phyloP scores from a whole-genome alignment of 2,113 vertebrate species.

The Perognathus longimembris region DNA sequence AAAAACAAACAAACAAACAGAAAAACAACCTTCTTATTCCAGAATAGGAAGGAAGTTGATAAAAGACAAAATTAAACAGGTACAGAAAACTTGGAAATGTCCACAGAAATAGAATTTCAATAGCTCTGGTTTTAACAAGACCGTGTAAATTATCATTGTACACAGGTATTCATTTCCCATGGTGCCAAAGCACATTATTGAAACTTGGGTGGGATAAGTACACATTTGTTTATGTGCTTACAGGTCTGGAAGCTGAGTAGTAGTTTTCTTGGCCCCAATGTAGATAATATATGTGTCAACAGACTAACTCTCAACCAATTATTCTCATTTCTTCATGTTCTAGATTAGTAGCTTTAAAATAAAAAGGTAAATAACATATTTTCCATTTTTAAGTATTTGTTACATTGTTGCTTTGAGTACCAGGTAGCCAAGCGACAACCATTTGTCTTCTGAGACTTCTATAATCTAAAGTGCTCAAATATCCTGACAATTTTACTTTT shows the following conservation, averaged over 20 bases:
- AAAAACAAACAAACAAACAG: too few relatives aligned
- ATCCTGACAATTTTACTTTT: background rate
- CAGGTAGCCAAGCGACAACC: background rate
- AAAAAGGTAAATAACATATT: background rate
- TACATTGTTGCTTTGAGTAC: background rate
- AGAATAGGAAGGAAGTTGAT: background rate
- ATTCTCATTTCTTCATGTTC: background rate
- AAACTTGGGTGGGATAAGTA: constrained; percentile 8
- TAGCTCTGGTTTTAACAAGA: background rate
- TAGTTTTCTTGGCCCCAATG: background rate
- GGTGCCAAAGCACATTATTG: background rate
- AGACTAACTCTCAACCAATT: background rate
- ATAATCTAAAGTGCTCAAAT: too few relatives aligned
- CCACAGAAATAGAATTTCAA: constrained; percentile 1
- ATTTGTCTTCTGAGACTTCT: background rate
- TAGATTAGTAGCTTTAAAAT: background rate
- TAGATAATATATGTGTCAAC: background rate
- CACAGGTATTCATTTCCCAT: background rate
- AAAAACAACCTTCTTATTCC: too few relatives aligned
- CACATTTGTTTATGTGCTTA: background rate
- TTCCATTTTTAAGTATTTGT: background rate
- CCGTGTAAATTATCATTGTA: background rate
- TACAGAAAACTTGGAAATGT: background rate
- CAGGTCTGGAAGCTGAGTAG: background rate
- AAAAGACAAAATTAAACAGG: background rate